Evolutionary conservation across 2,113 vertebrate species (phyloP), one percentile per base, ranked within the genome.

Genomic region (Callorhinus ursinus): DNA sequence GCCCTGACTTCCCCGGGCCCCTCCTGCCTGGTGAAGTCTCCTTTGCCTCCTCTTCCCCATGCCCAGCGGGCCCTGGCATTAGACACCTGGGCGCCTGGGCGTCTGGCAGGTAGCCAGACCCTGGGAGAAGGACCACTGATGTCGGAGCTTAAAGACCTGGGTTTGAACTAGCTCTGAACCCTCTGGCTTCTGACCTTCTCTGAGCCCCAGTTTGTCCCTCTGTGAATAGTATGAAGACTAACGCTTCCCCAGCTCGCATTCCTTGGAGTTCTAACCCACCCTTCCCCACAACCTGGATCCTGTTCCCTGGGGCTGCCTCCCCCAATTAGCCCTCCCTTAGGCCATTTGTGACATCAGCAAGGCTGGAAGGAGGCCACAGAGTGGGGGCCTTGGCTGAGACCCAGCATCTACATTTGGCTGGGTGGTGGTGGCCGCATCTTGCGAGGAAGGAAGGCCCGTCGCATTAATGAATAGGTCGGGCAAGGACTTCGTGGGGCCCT

Each of bases 391-490:
- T 99, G 98, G 98, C 98, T 97, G 98, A 98, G 97, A 97, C 98
- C 98, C 99, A 99, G 98, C 97, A 96, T 97, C 98, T 98, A 97
- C 98, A 98, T 99, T 99, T 98, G 98, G 98, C 98, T 98, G 93
- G 88, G 46, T 91, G 97, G 46, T 87, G 95, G 98, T 93, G 95
- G 98, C 98, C 36, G 97, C 98, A 98, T 98, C 98, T 98, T 98
- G 96, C 92, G 97, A 97, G 97, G 97, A 98, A 98, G 97, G 98
- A 98, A 98, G 98, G 98, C 97, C 97, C 96, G 97, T 98, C 59
- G 96, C 97, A 84, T 98, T 99, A 98, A 99, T 99, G 98, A 98
- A 98, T 98, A 98, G 98, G 98, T 98, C 95, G 96, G 98, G 91
- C 98, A 98, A 98, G 98, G 98, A 97, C 98, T 98, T 98, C 97